Base-by-base conservation (phyloP, 2,797 vertebrate species). In the Malacoraja senta region DNA sequence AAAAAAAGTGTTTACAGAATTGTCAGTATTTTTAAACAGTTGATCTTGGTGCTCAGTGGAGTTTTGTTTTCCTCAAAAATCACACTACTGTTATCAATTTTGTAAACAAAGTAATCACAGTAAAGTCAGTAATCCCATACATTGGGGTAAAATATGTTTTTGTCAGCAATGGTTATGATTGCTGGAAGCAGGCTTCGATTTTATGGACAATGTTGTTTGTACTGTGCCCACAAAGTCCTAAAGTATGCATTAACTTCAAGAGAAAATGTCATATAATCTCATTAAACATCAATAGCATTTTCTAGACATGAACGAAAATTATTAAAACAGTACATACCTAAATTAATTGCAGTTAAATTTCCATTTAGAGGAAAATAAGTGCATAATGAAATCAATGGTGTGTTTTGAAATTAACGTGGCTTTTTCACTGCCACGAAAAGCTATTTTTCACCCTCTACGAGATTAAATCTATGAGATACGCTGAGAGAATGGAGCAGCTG, bases 21-120 rank as follows among this genome's bases (percentile, higher is more conserved):
- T 72, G 13, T 74, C 38, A 76, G 35, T 92, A 92, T 92, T 91
- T 91, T 88, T 35, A 68, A 88, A 76, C 71, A 58, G 71, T 24
- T 92, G 44, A 76, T 68, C 61, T 76, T 71, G 38, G 38, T 92
- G 90, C 71, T 92, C 71, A 92, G 71, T 29, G 19, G 71, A 74
- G 13, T 74, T 74, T 92, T 38, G n/a, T 26, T 53, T 58, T 38
- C 13, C 3, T 26, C 12, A 1, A 26, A 44, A 44, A 44, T 72
- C 1, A 0, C 24, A 19, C 2, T 15, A 12, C 15, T 90, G n/a
- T 68, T 65, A 68, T 19, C 8, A 35, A 38, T 10, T 65, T 86
- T 72, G 68, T 74, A 26, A 72, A 72, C 35, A 38, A 65, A 21
- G 24, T 74, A 15, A 38, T 76, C 24, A 92, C 38, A 29, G 65